These are phyloP conservation scores for Sebastes hubbsi DNA, from an alignment of 2,797 vertebrate species.

Conservation along the genomic window DNA sequence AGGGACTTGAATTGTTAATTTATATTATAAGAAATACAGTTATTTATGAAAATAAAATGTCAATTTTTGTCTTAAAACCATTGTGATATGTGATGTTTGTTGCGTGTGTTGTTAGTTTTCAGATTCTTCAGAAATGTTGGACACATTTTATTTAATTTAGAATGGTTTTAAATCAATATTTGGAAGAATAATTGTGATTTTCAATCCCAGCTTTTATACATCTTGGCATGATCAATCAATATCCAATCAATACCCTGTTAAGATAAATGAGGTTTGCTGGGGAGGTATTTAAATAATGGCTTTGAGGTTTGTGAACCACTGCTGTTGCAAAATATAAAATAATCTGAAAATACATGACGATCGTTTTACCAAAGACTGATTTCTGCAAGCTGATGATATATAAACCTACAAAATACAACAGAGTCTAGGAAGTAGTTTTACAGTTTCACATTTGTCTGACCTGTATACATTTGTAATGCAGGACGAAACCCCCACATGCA, in stretches of 20 bases:
- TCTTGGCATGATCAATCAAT: not conserved
- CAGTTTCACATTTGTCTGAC: not conserved
- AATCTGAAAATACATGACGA: not conserved
- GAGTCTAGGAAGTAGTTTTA: not conserved
- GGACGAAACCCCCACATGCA: not conserved
- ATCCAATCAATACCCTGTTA: not conserved
- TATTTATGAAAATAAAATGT: too few relatives aligned
- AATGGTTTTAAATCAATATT: not conserved
- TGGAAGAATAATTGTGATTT: not conserved
- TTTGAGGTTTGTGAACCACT: not conserved
- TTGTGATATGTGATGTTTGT: too few relatives aligned
- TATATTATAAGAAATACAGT: too few relatives aligned
- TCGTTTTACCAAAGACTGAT: not conserved
- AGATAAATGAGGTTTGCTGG: not conserved
- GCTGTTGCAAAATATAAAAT: not conserved
- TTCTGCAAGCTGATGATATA: not conserved
- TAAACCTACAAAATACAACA: not conserved
- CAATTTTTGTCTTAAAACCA: too few relatives aligned
- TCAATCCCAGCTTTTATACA: not conserved
- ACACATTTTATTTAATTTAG: not conserved
- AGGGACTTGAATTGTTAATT: too few relatives aligned
- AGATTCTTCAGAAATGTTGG: not conserved
- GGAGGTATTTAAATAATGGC: not conserved
- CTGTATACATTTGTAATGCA: not conserved
- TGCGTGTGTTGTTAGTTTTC: not conserved